Evolutionary conservation across 2,113 vertebrate species (phyloP).

Genomic region (Urocynchramus pylzowi): DNA sequence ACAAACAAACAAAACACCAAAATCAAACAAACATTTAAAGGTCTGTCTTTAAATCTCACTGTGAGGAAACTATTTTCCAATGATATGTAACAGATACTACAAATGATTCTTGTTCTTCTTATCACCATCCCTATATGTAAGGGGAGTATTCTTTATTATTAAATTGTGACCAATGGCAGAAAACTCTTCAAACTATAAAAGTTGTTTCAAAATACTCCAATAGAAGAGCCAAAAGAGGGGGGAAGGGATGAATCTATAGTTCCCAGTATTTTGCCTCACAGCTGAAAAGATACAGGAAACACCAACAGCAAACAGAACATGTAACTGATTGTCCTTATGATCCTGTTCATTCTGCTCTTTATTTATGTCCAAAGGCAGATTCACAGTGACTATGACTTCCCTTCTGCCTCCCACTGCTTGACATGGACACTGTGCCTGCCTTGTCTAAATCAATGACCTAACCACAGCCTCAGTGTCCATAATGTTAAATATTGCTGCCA

Average conservation of each 20-base stretch:
- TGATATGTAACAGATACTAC: not conserved
- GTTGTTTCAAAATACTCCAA: not conserved
- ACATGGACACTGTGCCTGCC: not conserved
- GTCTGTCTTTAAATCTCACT: not conserved
- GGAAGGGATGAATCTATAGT: not conserved
- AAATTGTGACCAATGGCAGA: not conserved
- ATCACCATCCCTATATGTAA: not conserved
- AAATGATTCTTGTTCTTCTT: not conserved
- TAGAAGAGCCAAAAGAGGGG: fast-evolving
- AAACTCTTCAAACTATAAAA: not conserved
- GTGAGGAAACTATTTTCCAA: not conserved
- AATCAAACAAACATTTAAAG: not conserved
- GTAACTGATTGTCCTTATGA: not conserved
- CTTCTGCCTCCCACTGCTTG: not conserved
- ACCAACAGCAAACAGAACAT: not conserved
- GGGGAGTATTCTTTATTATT: not conserved
- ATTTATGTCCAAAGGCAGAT: not conserved
- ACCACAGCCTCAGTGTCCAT: not conserved
- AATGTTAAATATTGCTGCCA: not conserved
- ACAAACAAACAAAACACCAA: not conserved
- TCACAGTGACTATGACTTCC: not conserved
- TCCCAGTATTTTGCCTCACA: not conserved
- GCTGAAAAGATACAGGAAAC: not conserved
- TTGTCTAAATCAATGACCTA: not conserved
- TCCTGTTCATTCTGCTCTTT: not conserved